phyloP scores from a whole-genome alignment of 2,888 invertebrate genomes.

The Tenthredo livida region DNA sequence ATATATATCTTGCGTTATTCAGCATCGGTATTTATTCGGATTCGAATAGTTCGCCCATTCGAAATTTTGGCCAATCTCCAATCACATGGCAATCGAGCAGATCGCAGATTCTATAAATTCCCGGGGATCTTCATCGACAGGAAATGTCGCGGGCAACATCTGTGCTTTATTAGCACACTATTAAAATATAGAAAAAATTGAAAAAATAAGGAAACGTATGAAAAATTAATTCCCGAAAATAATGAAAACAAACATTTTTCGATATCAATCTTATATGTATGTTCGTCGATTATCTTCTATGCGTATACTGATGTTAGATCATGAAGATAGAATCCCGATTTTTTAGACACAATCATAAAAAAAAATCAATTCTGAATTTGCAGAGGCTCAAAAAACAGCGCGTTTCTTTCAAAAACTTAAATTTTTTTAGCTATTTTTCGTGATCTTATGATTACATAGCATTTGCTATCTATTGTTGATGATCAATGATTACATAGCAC shows the following conservation, averaged over 20 bases:
- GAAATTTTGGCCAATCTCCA: conserved; percentile 32
- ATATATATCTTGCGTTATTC: background rate
- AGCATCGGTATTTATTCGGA: background rate
- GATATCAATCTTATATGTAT: background rate
- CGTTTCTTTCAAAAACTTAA: background rate
- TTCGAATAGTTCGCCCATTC: background rate
- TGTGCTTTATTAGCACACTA: conserved; percentile 24
- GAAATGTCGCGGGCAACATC: conserved; percentile 5
- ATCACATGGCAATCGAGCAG: conserved; percentile 7
- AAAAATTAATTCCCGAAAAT: background rate
- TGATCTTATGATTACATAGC: no score
- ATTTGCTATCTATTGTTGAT: no score
- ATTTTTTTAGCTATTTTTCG: background rate
- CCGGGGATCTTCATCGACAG: conserved; percentile 32
- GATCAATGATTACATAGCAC: background rate
- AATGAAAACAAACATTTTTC: background rate
- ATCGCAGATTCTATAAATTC: conserved; percentile 41
- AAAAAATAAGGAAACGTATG: background rate
- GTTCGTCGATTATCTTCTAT: background rate
- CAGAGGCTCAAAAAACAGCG: background rate
- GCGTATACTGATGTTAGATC: background rate
- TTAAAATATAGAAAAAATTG: conserved; percentile 50
- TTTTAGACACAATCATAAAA: background rate
- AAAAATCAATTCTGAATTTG: background rate
- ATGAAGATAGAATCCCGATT: background rate